These are phyloP conservation scores for Rhagonycha fulva DNA, from an alignment of 2,888 invertebrate species.

Conservation along the genomic window DNA sequence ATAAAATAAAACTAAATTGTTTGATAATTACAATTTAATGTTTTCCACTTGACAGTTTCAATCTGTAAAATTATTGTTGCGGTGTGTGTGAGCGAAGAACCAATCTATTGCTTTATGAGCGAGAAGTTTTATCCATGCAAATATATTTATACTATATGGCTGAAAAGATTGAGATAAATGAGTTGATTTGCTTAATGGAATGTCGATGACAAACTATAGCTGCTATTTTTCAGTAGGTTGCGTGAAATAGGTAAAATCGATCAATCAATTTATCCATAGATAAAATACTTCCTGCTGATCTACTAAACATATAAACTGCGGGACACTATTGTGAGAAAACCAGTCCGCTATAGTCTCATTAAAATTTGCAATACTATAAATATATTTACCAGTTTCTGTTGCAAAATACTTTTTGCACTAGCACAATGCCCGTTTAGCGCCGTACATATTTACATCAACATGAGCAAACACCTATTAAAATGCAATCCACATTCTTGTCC, in stretches of 20 bases:
- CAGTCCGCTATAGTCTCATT: slow-evolving; percentile 42
- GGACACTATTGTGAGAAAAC: slow-evolving; percentile 45
- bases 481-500: slow-evolving; percentile 37
- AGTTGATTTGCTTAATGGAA: slow-evolving; percentile 35
- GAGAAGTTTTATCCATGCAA: slow-evolving; percentile 15
- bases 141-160: slow-evolving; percentile 23
- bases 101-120: slow-evolving; percentile 43
- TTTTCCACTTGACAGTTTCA: slow-evolving; percentile 17
- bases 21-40: slow-evolving; percentile 3
- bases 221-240: slow-evolving; percentile 1
- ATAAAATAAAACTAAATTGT: background rate
- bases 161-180: slow-evolving; percentile 36
- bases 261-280: slow-evolving; percentile 41
- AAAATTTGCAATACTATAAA: slow-evolving; percentile 43
- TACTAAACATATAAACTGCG: slow-evolving; percentile 45
- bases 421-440: slow-evolving; percentile 30
- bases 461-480: slow-evolving; percentile 37
- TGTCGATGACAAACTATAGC: background rate
- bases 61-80: slow-evolving; percentile 41
- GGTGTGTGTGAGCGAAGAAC: slow-evolving; percentile 37
- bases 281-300: slow-evolving; percentile 48
- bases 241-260: slow-evolving; percentile 28
- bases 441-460: slow-evolving; percentile 30
- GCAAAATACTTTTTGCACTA: slow-evolving; percentile 28
- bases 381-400: slow-evolving; percentile 26